Percentiles rank a stretch among this genome's conserved stretches.
phyloP scores from a whole-genome alignment of 2,888 invertebrate species.

The Acrobasis repandana region DNA sequence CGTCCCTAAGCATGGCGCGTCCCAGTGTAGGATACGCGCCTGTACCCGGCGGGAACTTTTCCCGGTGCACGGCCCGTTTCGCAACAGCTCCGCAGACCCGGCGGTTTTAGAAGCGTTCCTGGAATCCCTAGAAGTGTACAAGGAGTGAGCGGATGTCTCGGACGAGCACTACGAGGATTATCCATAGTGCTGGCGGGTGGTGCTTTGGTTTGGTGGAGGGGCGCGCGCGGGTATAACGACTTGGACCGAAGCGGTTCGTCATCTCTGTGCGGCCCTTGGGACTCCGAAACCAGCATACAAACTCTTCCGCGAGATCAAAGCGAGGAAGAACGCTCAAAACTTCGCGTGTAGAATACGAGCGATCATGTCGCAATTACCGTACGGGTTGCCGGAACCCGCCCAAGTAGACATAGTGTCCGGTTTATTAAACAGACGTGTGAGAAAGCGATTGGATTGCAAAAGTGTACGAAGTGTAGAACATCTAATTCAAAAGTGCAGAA shows the following conservation, averaged over 20 bases:
- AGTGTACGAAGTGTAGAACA: not conserved
- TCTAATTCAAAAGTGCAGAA: not conserved
- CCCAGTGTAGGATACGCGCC: no score
- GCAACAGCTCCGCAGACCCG: not conserved
- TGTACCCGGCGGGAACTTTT: not conserved
- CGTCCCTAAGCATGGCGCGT: no score
- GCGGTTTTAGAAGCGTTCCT: not conserved
- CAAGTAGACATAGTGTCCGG: no score
- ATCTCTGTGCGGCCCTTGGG: no score
- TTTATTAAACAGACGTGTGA: no score
- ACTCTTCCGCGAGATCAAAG: no score
- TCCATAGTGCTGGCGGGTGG: not conserved
- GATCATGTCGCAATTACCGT: not conserved
- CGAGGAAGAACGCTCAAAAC: no score
- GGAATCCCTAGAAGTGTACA: not conserved
- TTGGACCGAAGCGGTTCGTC: no score
- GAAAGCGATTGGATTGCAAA: no score
- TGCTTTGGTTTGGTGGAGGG: not conserved
- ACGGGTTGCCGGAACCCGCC: no score
- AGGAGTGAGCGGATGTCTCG: not conserved
- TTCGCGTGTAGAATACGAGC: no score
- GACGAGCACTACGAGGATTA: constrained; percentile 1
- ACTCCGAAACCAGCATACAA: no score
- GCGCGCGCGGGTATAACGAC: not conserved
- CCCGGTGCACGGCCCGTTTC: constrained; percentile 2